These are phyloP conservation scores for Chloebia gouldiae DNA, from an alignment of 2,113 vertebrate species.

Conservation along the genomic window DNA sequence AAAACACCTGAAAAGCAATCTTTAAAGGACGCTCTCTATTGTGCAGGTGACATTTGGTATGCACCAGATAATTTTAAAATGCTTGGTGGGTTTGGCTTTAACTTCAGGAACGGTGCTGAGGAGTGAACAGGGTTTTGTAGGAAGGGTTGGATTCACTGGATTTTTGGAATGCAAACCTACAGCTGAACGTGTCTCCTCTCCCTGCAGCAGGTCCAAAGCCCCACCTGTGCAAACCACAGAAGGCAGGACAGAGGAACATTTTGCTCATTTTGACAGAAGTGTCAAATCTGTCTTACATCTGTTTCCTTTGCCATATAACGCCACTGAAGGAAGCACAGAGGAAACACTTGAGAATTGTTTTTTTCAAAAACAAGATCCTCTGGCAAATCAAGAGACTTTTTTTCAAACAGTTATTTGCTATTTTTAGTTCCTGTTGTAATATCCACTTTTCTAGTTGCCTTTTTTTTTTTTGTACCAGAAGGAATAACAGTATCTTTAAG, in stretches of 20 bases:
- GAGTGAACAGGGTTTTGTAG: background rate
- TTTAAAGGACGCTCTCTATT: background rate
- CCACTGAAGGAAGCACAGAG: background rate
- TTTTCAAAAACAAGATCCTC: background rate
- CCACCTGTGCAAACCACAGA: background rate
- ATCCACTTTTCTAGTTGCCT: background rate
- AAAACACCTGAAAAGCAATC: background rate
- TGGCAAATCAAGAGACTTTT: background rate
- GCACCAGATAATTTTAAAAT: background rate
- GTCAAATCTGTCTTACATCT: background rate
- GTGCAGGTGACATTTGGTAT: background rate
- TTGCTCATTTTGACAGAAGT: conserved; percentile 19
- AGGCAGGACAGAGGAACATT: background rate
- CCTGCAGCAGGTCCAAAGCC: background rate
- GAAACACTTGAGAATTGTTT: background rate
- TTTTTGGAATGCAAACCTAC: background rate
- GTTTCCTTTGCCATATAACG: background rate
- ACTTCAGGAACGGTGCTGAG: background rate
- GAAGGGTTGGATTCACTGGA: background rate
- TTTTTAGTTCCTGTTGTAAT: background rate
- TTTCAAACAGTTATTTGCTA: background rate
- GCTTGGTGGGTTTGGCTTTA: background rate
- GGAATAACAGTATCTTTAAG: background rate
- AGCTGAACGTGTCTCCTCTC: background rate
- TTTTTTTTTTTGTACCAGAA: background rate